A percentile compares a stretch with the other conserved stretches of the same genome.
Evolutionary conservation across 2,888 invertebrate species (phyloP).

Genomic region (Diadegma fenestrale): DNA sequence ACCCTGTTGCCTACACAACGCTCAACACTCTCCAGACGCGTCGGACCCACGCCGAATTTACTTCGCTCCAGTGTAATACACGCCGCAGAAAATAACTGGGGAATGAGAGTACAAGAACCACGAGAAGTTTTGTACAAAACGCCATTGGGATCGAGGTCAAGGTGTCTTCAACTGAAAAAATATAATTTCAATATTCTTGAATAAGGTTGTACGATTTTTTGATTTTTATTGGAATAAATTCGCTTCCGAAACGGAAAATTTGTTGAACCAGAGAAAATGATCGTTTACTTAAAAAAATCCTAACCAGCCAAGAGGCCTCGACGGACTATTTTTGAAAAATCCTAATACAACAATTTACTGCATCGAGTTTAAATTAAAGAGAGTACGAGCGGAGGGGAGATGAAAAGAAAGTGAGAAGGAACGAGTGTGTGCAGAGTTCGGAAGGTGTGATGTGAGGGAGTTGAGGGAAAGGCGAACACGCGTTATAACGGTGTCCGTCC

Average conservation of each 20-base stretch:
- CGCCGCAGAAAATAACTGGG: conserved; percentile 56
- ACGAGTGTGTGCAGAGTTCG: conserved; percentile 30
- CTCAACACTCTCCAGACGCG: too few relatives aligned
- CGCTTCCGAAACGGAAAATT: too few relatives aligned
- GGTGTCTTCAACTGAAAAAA: conserved; percentile 44
- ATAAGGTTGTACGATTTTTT: not conserved
- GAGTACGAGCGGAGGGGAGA: not conserved
- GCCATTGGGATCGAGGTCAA: conserved; percentile 50
- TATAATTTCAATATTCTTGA: not conserved
- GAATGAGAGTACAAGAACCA: conserved; percentile 31
- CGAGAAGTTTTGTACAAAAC: conserved; percentile 14
- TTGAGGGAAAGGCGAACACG: conserved; percentile 70
- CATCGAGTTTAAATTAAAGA: not conserved
- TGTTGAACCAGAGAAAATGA: too few relatives aligned
- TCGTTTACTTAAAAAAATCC: too few relatives aligned
- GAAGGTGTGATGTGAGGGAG: conserved; percentile 57
- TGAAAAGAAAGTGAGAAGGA: conserved; percentile 12
- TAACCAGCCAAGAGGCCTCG: not conserved
- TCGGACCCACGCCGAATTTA: too few relatives aligned
- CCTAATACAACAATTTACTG: conserved; percentile 18
- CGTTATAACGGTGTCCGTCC: conserved; percentile 79
- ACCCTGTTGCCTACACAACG: conserved; percentile 59
- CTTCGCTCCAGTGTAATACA: too few relatives aligned
- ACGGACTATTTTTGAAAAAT: not conserved
- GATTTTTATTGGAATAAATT: not conserved